Conservation (phyloP, 2,888 invertebrate genomes). For the Rotaria sp. region DNA sequence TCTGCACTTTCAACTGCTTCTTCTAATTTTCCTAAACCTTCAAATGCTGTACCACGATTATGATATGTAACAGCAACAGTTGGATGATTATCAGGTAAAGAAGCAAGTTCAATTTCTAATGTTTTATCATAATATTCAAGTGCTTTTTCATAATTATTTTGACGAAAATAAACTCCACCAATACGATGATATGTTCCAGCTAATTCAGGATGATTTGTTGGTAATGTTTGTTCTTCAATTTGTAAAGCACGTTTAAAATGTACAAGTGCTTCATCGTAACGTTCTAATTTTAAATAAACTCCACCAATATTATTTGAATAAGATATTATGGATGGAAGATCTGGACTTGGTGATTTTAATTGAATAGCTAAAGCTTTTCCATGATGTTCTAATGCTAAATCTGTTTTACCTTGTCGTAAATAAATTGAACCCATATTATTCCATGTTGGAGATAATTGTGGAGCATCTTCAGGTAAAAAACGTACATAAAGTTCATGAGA, state of each 20-base stretch:
- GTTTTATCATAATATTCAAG: constrained; percentile 10
- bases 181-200: not conserved
- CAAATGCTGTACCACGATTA: constrained; percentile 21
- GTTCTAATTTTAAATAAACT: not conserved
- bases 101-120: not conserved
- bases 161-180: not conserved
- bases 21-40: constrained; percentile 16
- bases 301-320: constrained; percentile 4
- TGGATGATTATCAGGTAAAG: not conserved
- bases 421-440: constrained; percentile 26
- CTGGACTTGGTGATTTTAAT: not conserved
- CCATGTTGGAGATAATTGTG: not conserved
- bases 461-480: not conserved
- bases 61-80: constrained; percentile 10
- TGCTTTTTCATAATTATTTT: not conserved
- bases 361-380: not conserved
- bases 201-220: not conserved
- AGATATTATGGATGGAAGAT: not conserved
- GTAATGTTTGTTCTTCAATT: not conserved
- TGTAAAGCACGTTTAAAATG: constrained; percentile 4
- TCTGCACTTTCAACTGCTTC: not conserved
- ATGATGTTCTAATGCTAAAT: constrained; percentile 28
- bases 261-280: not conserved
- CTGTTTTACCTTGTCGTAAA: not conserved
- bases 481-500: not conserved